Evolutionary conservation across 2,797 vertebrate species (phyloP), one percentile per base, ranked within the genome.

Genomic region (Gymnoscopelus braueri): DNA sequence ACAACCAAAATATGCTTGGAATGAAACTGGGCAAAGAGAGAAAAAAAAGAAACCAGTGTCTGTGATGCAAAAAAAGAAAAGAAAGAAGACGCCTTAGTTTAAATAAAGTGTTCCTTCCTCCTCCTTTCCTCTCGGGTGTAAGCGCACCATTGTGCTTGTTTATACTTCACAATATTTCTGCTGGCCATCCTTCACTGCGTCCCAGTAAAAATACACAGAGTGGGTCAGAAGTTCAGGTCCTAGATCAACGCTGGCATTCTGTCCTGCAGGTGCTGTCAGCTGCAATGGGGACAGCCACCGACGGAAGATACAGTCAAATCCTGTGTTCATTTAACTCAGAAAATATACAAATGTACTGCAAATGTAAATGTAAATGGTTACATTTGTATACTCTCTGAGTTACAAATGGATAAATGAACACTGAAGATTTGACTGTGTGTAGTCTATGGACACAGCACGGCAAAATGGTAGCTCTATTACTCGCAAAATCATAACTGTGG

Each of bases 171-270:
- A 79, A 66, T 84, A 81, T 74, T 79, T 82, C 81, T 69, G 71
- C 62, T 74, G 79, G 74, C 73, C 69, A 69, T 83, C 71, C 54
- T 74, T 85, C 77, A 78, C 79, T 69, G 82, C 70, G 77, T 82
- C 82, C 71, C 80, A 83, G 87, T 84, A 88, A 84, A 91, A 91
- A 92, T 87, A 92, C 87, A 91, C 87, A 87, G 82, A 74, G 69
- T 10, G 24, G 91, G 91, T 93, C 91, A 90, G 52, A 75, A 89
- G 89, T 91, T 92, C 87, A 85, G 82, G 82, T 69, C 72, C 80
- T 67, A 80, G 83, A 86, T 88, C 84, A 82, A 66, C 76, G 67
- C 71, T 75, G 68, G 81, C 74, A 81, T 82, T 86, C 86, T 84
- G 87, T 87, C 77, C 86, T 86, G 81, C 87, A 91, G 87, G 86